Evolutionary conservation across 2,888 invertebrate species (phyloP).

Genomic region (Himalopsyche japonica): DNA sequence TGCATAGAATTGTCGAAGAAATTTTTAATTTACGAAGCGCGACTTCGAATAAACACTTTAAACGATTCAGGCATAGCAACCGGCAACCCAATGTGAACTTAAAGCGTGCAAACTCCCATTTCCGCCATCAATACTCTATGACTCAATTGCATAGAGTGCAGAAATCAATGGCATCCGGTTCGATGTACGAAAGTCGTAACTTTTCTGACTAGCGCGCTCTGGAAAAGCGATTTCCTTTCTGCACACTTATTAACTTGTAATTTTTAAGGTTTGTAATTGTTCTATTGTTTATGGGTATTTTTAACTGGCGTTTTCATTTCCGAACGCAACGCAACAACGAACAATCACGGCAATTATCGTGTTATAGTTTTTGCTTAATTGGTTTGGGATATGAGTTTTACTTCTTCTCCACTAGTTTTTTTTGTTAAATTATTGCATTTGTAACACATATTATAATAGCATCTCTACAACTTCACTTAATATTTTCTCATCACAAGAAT

Average conservation of each 20-base stretch:
- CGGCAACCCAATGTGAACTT: not conserved
- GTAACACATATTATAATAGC: too few relatives aligned
- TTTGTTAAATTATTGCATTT: too few relatives aligned
- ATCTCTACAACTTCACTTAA: too few relatives aligned
- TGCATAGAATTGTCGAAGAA: not conserved
- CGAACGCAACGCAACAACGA: not conserved
- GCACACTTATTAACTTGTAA: not conserved
- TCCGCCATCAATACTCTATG: slow-evolving; percentile 7
- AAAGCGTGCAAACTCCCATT: not conserved
- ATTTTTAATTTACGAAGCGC: not conserved
- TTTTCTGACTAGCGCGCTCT: not conserved
- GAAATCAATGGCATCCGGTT: slow-evolving; percentile 17
- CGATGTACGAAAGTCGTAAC: not conserved
- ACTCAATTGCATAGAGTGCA: slow-evolving; percentile 22
- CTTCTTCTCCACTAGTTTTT: too few relatives aligned
- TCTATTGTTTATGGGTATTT: not conserved
- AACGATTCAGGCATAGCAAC: not conserved
- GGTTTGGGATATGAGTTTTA: too few relatives aligned
- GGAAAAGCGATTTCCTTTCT: not conserved
- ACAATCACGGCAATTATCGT: too few relatives aligned
- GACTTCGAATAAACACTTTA: not conserved
- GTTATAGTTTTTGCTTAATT: too few relatives aligned
- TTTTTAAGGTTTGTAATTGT: not conserved
- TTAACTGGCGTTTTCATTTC: not conserved
- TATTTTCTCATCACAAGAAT: too few relatives aligned